Evolutionary conservation across 2,888 invertebrate species (phyloP), one percentile per base, ranked within the genome.

Genomic region (Andrena dorsata): DNA sequence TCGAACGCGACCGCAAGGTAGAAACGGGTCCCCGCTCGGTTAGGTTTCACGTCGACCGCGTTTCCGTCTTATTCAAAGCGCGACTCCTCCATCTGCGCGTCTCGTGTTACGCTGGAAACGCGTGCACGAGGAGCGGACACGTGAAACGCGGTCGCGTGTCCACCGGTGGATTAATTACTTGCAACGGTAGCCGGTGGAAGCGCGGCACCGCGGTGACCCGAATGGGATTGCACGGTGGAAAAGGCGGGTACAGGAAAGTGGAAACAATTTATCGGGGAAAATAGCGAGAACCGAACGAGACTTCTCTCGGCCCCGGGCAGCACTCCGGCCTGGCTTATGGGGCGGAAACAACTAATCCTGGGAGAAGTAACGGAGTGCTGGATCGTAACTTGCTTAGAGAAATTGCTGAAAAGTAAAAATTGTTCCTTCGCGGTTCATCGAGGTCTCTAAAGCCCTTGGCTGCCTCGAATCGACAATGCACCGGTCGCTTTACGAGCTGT

Each of bases 31-130:
- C 58, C n/a, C 76, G 84, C 58, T 84, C 83, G 84, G 81, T 82
- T 85, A 69, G 73, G 82, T 86, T 86, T 85, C 83, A 82, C 81
- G 73, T 63, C 75, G 83, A 82, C 86, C 80, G 80, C 83, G 82
- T 83, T 84, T 82, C 85, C 77, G 76, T 71, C 77, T 82, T 84
- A 78, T 83, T 88, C 82, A 64, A 76, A 77, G 76, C 51, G 60
- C 53, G 26, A 69, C 56, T 64, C 76, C 64, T 73, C 63, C 70
- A 77, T 63, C 28, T 41, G 28, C 61, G 61, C 64, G 26, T 70
- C 53, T 73, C 72, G 16, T 61, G 32, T 83, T 73, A 80, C 72
- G 47, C 58, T 28, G 0, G 69, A 47, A 47, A 73, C 41, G 64
- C 64, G 81, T 28, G 72, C 70, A 76, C 41, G 53, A 66, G 61